Evolutionary conservation across 23 tunicate genomes (phyloP).

Genomic region (Pegea sp.): DNA sequence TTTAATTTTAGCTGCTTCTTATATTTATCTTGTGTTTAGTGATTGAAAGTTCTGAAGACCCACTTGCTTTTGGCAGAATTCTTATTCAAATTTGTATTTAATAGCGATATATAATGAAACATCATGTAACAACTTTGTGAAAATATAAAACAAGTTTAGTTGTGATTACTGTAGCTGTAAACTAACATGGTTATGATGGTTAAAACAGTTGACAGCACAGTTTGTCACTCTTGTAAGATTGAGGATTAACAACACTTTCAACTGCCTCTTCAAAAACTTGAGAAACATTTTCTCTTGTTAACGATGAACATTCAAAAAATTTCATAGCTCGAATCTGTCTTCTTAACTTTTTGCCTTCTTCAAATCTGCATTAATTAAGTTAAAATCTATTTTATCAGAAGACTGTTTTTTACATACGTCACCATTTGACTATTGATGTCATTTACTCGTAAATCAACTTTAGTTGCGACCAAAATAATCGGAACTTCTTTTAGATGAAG

Average conservation of each 20-base stretch:
- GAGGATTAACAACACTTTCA: background rate
- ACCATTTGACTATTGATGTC: background rate
- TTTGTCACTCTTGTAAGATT: background rate
- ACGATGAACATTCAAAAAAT: background rate
- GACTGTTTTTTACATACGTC: background rate
- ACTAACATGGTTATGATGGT: no score
- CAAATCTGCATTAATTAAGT: background rate
- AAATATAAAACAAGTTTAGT: no score
- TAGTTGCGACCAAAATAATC: constrained; percentile 18
- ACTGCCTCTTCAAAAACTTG: background rate
- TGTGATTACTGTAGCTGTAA: no score
- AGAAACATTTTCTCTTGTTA: background rate
- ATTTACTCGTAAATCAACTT: constrained; percentile 25
- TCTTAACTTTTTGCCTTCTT: background rate
- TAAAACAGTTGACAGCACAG: no score
- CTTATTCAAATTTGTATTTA: no score
- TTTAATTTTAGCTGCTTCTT: no score
- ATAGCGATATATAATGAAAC: no score
- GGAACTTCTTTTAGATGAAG: constrained; percentile 24
- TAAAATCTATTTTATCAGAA: background rate
- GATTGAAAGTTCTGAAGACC: no score
- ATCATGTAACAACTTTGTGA: no score
- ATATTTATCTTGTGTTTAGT: no score
- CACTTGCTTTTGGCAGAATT: no score
- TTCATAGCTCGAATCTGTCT: background rate